Evolutionary conservation across 2,113 vertebrate genomes (phyloP), one percentile per base, ranked within the genome.

Genomic region (Psophia crepitans): DNA sequence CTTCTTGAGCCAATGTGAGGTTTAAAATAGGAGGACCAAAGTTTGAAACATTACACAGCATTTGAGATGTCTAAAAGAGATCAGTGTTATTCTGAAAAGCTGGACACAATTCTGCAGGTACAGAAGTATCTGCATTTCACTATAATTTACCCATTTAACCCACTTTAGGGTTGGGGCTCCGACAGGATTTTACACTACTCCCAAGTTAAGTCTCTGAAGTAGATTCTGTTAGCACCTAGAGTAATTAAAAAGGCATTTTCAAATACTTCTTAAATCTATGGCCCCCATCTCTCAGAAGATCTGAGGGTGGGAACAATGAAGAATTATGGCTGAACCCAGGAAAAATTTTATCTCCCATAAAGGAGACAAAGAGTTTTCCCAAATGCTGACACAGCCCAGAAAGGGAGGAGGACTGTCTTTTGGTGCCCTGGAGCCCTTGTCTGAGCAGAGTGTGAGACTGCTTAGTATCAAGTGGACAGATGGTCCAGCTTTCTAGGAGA

Each of bases 21-120:
- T 79, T 78, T 65, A 57, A 89, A 90, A 77, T 39, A 14, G 24
- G 49, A 92, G 37, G 68, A 84, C 21, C 57, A 68, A 90, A 88
- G 6, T 63, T 56, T 76, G 35, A n/a, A 83, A 41, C 7, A 20
- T 46, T 68, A 24, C 11, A 12, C 18, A 83, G 66, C 58, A 60
- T 78, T 82, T 88, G 57, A 46, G 57, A 57, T n/a, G 7, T 37
- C 32, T 73, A 27, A 63, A 54, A 71, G 21, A 35, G 16, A 66
- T 9, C 30, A 16, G 11, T 44, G 37, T 32, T 85, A 41, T 18
- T 75, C 70, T 75, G 54, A 79, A 73, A 88, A 88, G 26, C 7
- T 48, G 9, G 14, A 54, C 46, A 43, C 15, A 66, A 27, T 61
- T 61, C 41, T 82, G 44, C 48, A 80, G 48, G 6, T 41, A 37